Evolutionary conservation across 92 coral and sea anemone genomes (phyloP), one percentile per base, ranked within the genome.

Genomic region (Plumapathes pennacea): DNA sequence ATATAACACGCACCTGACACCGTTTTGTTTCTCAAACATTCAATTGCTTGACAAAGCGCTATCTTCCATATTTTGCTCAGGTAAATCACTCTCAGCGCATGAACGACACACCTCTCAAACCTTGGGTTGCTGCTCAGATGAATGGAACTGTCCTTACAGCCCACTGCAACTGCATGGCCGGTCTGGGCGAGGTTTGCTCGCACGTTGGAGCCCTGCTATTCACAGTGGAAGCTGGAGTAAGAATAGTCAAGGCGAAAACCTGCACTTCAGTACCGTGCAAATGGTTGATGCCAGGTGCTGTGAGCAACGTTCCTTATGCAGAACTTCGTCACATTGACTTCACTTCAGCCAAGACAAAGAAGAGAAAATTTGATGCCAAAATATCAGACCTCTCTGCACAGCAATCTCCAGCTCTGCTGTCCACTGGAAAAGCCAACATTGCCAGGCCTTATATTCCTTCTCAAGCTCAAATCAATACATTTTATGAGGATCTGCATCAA

Each of bases 231-330:
- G 82, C 82, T 54, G 82, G 82, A 22, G 82, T 74, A 13, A 53
- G 74, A 53, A 65, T 74, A 28, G 15, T 43, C n/a, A 60, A 60
- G 37, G 25, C 51, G 18, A 68, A 32, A 39, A 67, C 89, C 4
- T 82, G 80, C 38, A 76, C 84, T 11, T 76, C 80, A 26, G 48
- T 69, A 9, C 84, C 84, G 24, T 76, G 89, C 62, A 57, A 60
- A 50, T 82, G 84, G 89, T 30, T 75, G 23, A 69, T 83, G 89
- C 84, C 89, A 9, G 53, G 71, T 14, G 58, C 66, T 55, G 83
- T 83, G 31, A 14, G 54, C 31, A 69, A 40, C 36, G 55, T 74
- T 18, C 51, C 78, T n/a, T 67, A 74, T 45, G 46, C 55, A 25
- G 78, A 67, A 54, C 83, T 74, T 22, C 41, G 64, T n/a, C 21